Conservation (phyloP, 2,797 vertebrate genomes). For the Loriculus beryllinus region DNA sequence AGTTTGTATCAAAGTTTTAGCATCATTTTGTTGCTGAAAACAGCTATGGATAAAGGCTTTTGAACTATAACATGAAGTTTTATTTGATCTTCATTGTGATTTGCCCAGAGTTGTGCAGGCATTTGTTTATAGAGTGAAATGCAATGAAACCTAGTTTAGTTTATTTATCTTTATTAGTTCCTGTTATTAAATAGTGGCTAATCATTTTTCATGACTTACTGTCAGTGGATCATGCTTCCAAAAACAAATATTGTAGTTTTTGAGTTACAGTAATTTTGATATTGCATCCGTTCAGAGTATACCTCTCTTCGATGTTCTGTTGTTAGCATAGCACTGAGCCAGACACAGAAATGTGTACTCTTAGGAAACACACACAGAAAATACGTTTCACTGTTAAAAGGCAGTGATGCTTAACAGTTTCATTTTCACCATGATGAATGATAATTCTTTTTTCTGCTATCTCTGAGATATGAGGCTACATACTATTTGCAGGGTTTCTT, state of each 20-base stretch:
- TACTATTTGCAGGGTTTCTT: neutral
- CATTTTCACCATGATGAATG: neutral
- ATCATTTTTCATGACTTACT: neutral
- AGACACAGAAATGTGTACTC: neutral
- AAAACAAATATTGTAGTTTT: neutral
- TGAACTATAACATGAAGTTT: neutral
- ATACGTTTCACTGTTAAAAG: neutral
- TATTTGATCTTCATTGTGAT: neutral
- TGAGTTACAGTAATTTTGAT: neutral
- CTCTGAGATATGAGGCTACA: neutral
- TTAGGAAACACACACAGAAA: neutral
- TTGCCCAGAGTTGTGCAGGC: neutral
- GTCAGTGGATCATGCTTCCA: neutral
- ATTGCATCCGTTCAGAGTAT: fast-evolving
- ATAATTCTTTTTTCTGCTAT: neutral
- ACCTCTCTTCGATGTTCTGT: neutral
- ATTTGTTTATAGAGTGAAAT: neutral
- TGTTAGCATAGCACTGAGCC: neutral
- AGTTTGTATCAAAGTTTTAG: neutral
- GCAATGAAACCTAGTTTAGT: neutral
- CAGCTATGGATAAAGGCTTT: neutral
- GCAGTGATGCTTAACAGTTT: neutral
- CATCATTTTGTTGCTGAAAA: neutral
- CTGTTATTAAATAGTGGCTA: neutral
- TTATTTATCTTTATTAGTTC: neutral